These are phyloP conservation scores for Phoeniculus purpureus DNA, from an alignment of 2,797 vertebrate species.

Conservation along the genomic window DNA sequence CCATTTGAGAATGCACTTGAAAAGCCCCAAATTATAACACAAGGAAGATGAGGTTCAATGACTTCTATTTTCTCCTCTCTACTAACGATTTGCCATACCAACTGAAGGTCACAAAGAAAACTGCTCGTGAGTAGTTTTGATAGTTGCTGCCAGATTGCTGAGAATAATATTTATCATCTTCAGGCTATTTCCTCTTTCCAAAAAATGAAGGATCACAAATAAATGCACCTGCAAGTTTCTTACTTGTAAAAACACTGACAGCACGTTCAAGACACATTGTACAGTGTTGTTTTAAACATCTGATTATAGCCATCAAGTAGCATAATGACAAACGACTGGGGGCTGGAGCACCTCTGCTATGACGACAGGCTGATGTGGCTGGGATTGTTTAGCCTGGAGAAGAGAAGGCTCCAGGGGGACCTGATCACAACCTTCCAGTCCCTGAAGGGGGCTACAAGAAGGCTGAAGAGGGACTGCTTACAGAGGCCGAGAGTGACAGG, in stretches of 20 bases:
- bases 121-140: not conserved
- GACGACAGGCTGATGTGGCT: no score
- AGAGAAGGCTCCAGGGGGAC: no score
- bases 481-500: no score
- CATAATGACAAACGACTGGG: not conserved
- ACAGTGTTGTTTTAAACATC: not conserved
- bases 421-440: no score
- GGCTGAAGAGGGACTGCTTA: no score
- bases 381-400: no score
- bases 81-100: not conserved
- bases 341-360: no score
- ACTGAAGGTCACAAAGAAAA: not conserved
- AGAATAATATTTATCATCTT: not conserved
- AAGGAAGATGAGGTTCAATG: not conserved
- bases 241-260: not conserved
- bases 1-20: not conserved
- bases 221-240: not conserved
- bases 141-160: not conserved
- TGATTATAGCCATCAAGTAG: not conserved
- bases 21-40: not conserved
- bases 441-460: no score
- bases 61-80: not conserved
- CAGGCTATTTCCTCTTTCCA: not conserved
- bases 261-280: not conserved
- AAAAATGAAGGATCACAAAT: not conserved